Base-by-base conservation (phyloP, 1,140 invertebrate species). In the Eciton burchellii region DNA sequence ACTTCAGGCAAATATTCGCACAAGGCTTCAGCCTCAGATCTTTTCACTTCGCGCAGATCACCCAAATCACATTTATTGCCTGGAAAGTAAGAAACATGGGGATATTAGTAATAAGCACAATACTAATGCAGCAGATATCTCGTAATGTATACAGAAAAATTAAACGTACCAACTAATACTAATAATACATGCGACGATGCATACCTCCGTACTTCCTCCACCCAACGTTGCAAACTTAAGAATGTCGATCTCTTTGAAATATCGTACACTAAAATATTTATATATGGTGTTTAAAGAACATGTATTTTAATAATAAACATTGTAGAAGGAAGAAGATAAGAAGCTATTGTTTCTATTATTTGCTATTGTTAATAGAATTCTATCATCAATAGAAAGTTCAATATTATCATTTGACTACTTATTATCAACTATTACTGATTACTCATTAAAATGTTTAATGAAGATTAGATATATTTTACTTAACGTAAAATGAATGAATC, bases 161-260 rank as follows among this genome's bases (percentile, higher is more conserved):
- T 14, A 14, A 47, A 43, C 94, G 94, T 93, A 96, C 98, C 98
- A 83, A 99, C 97, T 88, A 99, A 94, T 59, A 98, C 96, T 72
- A 99, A 95, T 49, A 98, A 95, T 19, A 99, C 97, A 94, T 98
- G 97, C 26, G 97, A 97, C 19, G 98, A 98, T 62, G 98, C 98
- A 91, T 99, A 99, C 89, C 96, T 95, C 89, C 97, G 95, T 3
- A 99, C 98, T 95, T 99, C 98, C 90, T 99, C 98, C 81, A 99
- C 96, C 98, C 98, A 99, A 91, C 97, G 96, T 92, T 97, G 96
- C 71, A 99, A 93, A 88, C 96, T 98, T 65, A 98, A 95, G 94
- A 99, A 99, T 66, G 98, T 97, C 52, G 97, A 96, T 82, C 97
- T 95, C 90, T 98, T 99, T 85, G 98, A 99, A 81, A 99, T 98